phyloP scores from a whole-genome alignment of 2,113 vertebrate genomes.

The Apodemus sylvaticus region DNA sequence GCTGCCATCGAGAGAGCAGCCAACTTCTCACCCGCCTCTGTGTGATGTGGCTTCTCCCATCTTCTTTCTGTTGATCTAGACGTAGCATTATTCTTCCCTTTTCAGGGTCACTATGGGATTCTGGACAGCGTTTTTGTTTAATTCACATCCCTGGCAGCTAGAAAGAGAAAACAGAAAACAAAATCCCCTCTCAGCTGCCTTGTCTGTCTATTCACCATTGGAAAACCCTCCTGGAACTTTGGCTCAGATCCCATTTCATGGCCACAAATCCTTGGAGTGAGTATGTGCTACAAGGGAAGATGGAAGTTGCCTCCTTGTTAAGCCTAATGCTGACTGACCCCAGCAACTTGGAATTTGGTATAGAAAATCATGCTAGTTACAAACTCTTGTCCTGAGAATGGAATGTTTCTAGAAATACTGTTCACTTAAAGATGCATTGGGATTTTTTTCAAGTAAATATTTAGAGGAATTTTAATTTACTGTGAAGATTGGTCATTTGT shows the following conservation, averaged over 20 bases:
- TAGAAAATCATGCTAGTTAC: neutral
- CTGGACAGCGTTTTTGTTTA: too few relatives aligned
- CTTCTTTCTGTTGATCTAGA: neutral
- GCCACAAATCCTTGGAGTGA: neutral
- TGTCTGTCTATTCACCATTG: neutral
- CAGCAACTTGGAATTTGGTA: fast-evolving
- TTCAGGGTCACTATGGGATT: neutral
- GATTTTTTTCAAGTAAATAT: neutral
- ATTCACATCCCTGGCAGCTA: neutral
- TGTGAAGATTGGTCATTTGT: neutral
- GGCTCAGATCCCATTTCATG: neutral
- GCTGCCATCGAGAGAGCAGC: too few relatives aligned
- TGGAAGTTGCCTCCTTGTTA: neutral
- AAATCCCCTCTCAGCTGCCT: neutral
- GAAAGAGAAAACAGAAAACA: neutral
- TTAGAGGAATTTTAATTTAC: neutral
- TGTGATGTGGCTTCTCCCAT: fast-evolving
- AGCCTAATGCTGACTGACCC: too few relatives aligned
- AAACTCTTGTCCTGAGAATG: neutral
- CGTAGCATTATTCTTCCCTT: fast-evolving
- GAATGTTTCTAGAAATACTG: neutral
- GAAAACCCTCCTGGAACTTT: neutral
- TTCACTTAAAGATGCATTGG: neutral
- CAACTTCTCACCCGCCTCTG: fast-evolving
- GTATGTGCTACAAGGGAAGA: neutral